These are phyloP conservation scores for Leucopternis melanops DNA, from an alignment of 2,113 vertebrate genomes.

Conservation along the genomic window DNA sequence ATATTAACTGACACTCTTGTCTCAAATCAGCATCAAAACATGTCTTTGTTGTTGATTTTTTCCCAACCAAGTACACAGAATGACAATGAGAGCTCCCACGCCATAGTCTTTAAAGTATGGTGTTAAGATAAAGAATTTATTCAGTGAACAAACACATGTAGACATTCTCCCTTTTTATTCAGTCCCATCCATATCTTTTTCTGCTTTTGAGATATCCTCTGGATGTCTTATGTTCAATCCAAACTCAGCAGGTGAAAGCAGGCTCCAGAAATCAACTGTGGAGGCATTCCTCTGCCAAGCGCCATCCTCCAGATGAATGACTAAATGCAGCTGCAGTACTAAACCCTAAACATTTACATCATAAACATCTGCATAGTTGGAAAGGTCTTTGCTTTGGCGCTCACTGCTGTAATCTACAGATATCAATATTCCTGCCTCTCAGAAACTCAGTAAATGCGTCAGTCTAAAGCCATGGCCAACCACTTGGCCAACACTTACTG, in stretches of 20 bases:
- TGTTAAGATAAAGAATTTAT: background rate
- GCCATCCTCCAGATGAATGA: background rate
- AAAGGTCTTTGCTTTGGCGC: background rate
- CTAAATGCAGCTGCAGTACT: background rate
- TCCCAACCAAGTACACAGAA: background rate
- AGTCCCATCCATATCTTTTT: background rate
- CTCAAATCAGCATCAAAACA: background rate
- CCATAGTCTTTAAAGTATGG: background rate
- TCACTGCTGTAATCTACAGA: background rate
- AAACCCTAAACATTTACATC: background rate
- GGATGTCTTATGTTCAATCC: background rate
- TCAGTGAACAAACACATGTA: background rate
- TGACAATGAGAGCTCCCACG: background rate
- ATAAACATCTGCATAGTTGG: background rate
- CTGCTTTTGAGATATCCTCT: background rate
- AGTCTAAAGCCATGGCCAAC: background rate
- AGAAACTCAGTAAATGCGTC: background rate
- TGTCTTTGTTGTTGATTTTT: background rate
- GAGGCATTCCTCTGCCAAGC: background rate
- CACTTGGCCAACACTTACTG: background rate
- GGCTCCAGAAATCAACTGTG: background rate
- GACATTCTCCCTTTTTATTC: background rate
- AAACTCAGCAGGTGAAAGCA: background rate
- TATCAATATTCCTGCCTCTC: background rate
- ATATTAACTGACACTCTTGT: background rate